These are phyloP conservation scores for Aphodius sticticus DNA, from an alignment of 2,888 invertebrate genomes.

Conservation along the genomic window DNA sequence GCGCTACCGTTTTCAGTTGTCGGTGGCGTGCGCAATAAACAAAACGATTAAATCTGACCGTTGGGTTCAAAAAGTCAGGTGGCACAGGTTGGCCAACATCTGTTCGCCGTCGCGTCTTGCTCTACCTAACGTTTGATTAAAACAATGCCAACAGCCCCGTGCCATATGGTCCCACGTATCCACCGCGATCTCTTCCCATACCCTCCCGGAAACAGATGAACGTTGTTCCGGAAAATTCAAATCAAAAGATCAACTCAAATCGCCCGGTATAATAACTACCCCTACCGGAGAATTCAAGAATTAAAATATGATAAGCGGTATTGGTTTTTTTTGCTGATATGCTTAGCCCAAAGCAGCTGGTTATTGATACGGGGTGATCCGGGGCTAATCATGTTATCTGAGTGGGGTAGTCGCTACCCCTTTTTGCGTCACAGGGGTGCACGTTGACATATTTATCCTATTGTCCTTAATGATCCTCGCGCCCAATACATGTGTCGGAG, in stretches of 20 bases:
- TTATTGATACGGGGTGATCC: not conserved
- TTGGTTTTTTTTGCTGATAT: not conserved
- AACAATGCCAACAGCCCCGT: conserved; percentile 26
- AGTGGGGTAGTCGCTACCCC: conserved; percentile 14
- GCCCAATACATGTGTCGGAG: conserved; percentile 56
- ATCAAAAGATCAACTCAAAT: not conserved
- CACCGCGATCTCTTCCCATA: conserved; percentile 15
- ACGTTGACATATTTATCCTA: conserved; percentile 52
- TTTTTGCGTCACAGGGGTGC: conserved; percentile 13
- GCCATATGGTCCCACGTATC: conserved; percentile 30
- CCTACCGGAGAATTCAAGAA: not conserved
- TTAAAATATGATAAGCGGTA: not conserved
- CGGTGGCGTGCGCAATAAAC: not conserved
- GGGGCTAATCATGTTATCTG: not conserved
- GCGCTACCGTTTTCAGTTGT: not conserved
- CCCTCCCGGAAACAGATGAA: conserved; percentile 40
- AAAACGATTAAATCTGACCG: conserved; percentile 37
- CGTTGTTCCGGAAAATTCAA: conserved; percentile 34
- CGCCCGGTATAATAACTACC: not conserved
- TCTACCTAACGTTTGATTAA: conserved; percentile 27
- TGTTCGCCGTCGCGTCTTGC: conserved; percentile 19
- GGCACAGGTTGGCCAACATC: conserved; percentile 25
- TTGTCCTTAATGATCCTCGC: conserved; percentile 51
- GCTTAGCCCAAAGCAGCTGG: not conserved
- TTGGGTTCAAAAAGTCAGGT: conserved; percentile 36